A percentile compares a stretch with the other conserved stretches of the same genome.
phyloP scores from a whole-genome alignment of 1,140 invertebrate genomes.

The Probaryconus sp. region DNA sequence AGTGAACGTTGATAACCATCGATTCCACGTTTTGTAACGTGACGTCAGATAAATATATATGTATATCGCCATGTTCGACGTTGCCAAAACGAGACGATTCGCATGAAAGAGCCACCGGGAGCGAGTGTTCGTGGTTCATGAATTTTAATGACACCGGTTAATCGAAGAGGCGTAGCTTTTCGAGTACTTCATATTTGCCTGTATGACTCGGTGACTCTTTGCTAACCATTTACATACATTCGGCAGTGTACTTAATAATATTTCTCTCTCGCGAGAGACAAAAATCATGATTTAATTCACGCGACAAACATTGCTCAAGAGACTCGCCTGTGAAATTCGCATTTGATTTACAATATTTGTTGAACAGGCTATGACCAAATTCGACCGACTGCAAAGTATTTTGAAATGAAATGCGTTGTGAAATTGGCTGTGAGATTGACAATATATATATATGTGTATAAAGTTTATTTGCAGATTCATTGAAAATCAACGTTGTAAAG shows the following conservation, averaged over 20 bases:
- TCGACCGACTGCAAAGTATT: background rate
- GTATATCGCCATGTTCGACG: too few relatives aligned
- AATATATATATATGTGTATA: too few relatives aligned
- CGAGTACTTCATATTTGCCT: slow-evolving; percentile 42
- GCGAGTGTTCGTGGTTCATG: slow-evolving; percentile 60
- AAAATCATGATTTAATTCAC: slow-evolving; percentile 65
- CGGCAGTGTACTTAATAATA: slow-evolving; percentile 70
- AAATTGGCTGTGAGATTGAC: too few relatives aligned
- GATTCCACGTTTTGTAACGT: too few relatives aligned
- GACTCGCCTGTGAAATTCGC: slow-evolving; percentile 26
- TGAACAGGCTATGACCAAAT: background rate
- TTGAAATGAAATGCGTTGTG: too few relatives aligned
- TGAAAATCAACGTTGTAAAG: too few relatives aligned
- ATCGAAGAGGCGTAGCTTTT: slow-evolving; percentile 59
- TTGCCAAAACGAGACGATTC: too few relatives aligned
- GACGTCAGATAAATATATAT: too few relatives aligned
- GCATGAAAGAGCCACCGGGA: too few relatives aligned
- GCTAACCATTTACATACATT: slow-evolving; percentile 74
- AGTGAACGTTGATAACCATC: too few relatives aligned
- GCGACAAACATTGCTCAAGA: slow-evolving; percentile 33
- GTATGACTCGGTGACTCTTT: slow-evolving; percentile 47
- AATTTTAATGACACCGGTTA: slow-evolving; percentile 71
- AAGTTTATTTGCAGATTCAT: background rate
- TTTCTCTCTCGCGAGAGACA: slow-evolving; percentile 57
- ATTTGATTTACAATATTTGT: slow-evolving; percentile 45